A percentile compares a stretch with the other conserved stretches of the same genome.
Evolutionary conservation across 1,140 invertebrate species (phyloP).

Genomic region (Venturia canescens): DNA sequence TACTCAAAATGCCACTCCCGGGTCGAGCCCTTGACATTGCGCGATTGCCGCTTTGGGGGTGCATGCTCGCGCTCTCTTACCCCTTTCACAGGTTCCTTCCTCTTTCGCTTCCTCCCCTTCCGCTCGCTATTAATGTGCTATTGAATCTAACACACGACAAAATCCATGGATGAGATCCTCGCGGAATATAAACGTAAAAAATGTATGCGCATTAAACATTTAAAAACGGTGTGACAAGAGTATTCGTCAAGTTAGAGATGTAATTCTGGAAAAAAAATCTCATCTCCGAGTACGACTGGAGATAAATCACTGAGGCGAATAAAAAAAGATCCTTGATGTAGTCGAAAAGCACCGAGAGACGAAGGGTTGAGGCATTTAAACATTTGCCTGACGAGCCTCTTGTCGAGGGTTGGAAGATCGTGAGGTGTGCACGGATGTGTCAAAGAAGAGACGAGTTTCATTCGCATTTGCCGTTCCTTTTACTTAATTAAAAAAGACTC

Average conservation of each 20-base stretch:
- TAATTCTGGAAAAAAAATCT: not conserved
- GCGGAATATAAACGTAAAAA: not conserved
- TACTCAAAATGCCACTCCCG: constrained; percentile 43
- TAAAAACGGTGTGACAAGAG: not conserved
- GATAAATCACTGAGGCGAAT: constrained; percentile 12
- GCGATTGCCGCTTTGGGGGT: constrained; percentile 39
- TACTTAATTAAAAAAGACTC: constrained; percentile 35
- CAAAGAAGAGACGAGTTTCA: constrained; percentile 29
- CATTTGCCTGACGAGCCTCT: constrained; percentile 19
- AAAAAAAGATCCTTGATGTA: not conserved
- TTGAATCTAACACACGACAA: not conserved
- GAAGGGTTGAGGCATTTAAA: constrained; percentile 16
- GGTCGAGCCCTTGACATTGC: constrained; percentile 42
- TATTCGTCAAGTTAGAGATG: too few species aligned
- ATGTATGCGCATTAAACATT: not conserved
- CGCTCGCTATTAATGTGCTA: constrained; percentile 7
- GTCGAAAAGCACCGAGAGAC: not conserved
- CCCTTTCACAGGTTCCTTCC: not conserved
- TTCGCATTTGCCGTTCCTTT: constrained; percentile 13
- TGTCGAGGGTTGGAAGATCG: constrained; percentile 15
- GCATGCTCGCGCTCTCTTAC: not conserved
- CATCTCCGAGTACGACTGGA: too few species aligned
- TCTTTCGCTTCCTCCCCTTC: not conserved
- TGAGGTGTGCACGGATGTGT: not conserved
- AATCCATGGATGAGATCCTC: not conserved